Evolutionary conservation across 2,113 vertebrate genomes (phyloP).

Genomic region (Callaeas wilsoni): DNA sequence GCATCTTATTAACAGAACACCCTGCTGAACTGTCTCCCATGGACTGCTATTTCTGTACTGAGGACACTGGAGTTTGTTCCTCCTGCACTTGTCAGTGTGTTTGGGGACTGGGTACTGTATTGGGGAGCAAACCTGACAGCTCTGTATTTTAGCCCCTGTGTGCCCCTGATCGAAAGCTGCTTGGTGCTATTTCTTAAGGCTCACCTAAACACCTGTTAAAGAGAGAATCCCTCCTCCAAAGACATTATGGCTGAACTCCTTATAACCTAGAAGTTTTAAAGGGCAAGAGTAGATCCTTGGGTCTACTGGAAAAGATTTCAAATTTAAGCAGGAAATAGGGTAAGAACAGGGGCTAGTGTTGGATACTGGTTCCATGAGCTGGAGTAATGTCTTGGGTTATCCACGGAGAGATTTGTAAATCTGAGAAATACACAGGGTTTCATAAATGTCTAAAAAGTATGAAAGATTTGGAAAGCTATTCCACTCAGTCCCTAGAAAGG

Average conservation of each 20-base stretch:
- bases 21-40: neutral
- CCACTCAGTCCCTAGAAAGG: neutral
- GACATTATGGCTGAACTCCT: neutral
- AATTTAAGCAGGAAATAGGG: neutral
- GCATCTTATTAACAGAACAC: neutral
- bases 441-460: neutral
- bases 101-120: neutral
- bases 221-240: neutral
- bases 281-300: neutral
- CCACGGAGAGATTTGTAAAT: neutral
- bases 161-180: neutral
- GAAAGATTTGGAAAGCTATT: neutral
- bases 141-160: neutral
- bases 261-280: neutral
- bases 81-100: neutral
- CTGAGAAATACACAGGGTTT: neutral
- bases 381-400: neutral
- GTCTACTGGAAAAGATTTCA: neutral
- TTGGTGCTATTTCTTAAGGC: neutral
- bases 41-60: neutral
- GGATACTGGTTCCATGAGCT: neutral
- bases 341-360: neutral
- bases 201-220: neutral
- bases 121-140: neutral
- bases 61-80: neutral